Evolutionary conservation across 2,113 vertebrate genomes (phyloP).

Genomic region (Xiphophorus hellerii): DNA sequence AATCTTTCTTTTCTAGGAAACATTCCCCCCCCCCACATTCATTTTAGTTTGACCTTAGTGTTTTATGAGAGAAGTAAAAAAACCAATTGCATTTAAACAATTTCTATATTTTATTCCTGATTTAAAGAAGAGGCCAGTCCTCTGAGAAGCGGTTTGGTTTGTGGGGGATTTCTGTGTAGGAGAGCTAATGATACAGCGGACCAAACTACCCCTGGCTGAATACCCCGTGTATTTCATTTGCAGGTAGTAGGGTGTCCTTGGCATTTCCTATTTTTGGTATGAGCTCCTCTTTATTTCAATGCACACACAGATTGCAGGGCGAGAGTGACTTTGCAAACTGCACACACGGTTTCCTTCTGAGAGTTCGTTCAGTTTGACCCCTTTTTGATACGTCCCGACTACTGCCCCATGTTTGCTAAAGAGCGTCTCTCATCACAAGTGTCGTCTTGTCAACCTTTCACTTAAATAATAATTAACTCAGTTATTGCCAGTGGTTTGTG

Average conservation of each 20-base stretch:
- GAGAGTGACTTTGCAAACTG: conserved; percentile 71
- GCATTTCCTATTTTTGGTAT: conserved; percentile 82
- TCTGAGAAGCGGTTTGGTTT: conserved; percentile 47
- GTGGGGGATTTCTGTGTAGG: conserved; percentile 52
- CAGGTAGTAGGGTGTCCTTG: conserved; percentile 82
- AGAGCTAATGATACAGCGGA: conserved; percentile 65
- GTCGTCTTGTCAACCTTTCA: conserved; percentile 34
- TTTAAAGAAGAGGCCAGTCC: conserved; percentile 20
- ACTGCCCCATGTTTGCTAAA: conserved; percentile 52
- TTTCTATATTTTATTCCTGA: neutral
- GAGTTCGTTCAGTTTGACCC: conserved; percentile 55
- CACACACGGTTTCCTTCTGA: conserved; percentile 61
- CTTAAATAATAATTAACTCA: conserved; percentile 57
- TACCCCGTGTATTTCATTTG: conserved; percentile 77
- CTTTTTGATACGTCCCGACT: conserved; percentile 57
- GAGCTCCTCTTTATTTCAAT: conserved; percentile 77
- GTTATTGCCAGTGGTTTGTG: conserved; percentile 42
- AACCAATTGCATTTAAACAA: conserved; percentile 18
- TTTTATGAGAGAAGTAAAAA: conserved; percentile 11
- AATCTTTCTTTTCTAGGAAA: conserved; percentile 16
- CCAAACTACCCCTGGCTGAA: conserved; percentile 74
- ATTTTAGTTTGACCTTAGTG: neutral
- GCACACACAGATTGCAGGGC: conserved; percentile 71
- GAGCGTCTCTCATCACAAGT: conserved; percentile 19
- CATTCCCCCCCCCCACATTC: neutral